Conservation (phyloP, 2,797 vertebrate genomes). For the Nannoperca obscura region DNA sequence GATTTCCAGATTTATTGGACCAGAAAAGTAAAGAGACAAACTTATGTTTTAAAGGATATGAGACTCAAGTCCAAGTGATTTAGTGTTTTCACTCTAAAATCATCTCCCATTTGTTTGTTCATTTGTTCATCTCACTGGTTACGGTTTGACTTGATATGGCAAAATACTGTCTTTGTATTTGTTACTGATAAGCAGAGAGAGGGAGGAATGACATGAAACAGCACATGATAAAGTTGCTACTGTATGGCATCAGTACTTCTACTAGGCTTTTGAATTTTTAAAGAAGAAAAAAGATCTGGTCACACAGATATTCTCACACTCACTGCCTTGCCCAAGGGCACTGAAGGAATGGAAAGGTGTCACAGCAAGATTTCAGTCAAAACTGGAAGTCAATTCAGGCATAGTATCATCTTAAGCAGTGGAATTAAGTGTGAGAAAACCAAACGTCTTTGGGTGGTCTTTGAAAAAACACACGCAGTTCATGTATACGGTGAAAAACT, state of each 20-base stretch:
- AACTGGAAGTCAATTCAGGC: slow-evolving; percentile 14
- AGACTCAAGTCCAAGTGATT: neutral
- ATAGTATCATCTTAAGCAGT: neutral
- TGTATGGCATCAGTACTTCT: neutral
- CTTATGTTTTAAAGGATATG: slow-evolving; percentile 8
- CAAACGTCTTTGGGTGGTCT: slow-evolving; percentile 53
- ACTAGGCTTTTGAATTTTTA: neutral
- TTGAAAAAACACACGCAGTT: slow-evolving; percentile 5
- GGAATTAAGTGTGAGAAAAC: slow-evolving; percentile 21
- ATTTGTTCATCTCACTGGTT: slow-evolving; percentile 9
- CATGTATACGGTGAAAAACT: neutral
- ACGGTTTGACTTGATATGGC: neutral
- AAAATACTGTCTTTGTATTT: slow-evolving; percentile 10
- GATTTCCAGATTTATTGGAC: neutral
- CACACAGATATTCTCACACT: neutral
- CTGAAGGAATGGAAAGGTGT: neutral
- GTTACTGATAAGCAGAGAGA: neutral
- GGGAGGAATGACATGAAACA: neutral
- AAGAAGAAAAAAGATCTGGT: neutral
- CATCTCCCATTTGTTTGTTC: neutral
- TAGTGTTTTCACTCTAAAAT: neutral
- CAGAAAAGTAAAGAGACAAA: neutral
- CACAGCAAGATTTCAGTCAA: neutral
- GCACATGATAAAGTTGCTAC: neutral
- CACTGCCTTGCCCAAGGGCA: neutral